Conservation (phyloP, 2,888 invertebrate genomes). For the Anaspis maculata region DNA sequence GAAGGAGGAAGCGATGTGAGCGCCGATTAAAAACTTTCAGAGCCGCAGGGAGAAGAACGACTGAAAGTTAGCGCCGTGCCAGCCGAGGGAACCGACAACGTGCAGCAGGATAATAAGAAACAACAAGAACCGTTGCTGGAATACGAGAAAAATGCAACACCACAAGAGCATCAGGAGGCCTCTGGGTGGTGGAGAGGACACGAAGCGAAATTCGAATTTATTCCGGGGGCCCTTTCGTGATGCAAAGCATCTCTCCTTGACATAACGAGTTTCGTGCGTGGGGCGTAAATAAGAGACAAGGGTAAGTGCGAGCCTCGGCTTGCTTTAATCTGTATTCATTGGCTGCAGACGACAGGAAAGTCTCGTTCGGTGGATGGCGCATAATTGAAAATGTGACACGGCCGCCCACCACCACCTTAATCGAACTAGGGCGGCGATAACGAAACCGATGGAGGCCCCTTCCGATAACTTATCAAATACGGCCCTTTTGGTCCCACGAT, state of each 20-base stretch:
- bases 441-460: too few relatives aligned
- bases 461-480: too few relatives aligned
- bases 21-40: constrained; percentile 11
- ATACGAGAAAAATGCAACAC: constrained; percentile 12
- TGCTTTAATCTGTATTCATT: constrained; percentile 28
- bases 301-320: constrained; percentile 21
- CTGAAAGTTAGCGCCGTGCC: constrained; percentile 9
- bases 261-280: constrained; percentile 34
- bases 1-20: too few relatives aligned
- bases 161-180: too few relatives aligned
- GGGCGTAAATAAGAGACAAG: constrained; percentile 28
- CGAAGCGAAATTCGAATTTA: constrained; percentile 15
- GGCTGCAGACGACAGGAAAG: constrained; percentile 25
- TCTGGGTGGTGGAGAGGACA: too few relatives aligned
- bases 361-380: constrained; percentile 19
- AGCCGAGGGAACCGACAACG: too few relatives aligned
- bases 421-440: too few relatives aligned
- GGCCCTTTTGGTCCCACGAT: too few relatives aligned
- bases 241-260: constrained; percentile 19
- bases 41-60: constrained; percentile 3
- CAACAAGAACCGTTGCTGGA: constrained; percentile 7
- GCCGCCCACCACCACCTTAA: neutral
- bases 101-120: constrained; percentile 12
- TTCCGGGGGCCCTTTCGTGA: constrained; percentile 9
- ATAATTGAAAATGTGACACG: constrained; percentile 27